phyloP scores from a whole-genome alignment of 2,113 vertebrate genomes.

The Glaucomys volans region DNA sequence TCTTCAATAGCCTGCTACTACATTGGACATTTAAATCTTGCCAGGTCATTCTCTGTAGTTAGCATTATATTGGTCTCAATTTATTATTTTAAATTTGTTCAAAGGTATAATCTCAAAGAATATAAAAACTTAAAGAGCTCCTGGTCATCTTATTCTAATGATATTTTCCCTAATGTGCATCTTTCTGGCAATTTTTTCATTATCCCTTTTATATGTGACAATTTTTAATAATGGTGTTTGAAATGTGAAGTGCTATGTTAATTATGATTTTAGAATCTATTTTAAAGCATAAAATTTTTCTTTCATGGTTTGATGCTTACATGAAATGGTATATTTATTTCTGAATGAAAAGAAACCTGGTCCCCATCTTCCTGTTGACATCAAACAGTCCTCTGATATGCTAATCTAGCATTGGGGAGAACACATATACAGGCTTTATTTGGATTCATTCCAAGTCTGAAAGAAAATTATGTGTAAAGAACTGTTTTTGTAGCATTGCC shows the following conservation, averaged over 20 bases:
- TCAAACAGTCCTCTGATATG: conserved; percentile 91
- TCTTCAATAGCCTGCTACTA: neutral
- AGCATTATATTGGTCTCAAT: neutral
- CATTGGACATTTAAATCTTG: neutral
- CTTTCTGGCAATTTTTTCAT: conserved; percentile 63
- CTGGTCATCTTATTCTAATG: neutral
- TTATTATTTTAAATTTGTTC: neutral
- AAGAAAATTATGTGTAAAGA: conserved; percentile 80
- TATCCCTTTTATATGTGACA: conserved; percentile 7
- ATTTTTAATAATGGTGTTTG: conserved; percentile 56
- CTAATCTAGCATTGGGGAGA: conserved; percentile 85
- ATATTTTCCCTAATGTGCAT: neutral
- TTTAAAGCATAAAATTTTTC: conserved; percentile 78
- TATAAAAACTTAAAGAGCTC: neutral
- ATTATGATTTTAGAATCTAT: conserved; percentile 79
- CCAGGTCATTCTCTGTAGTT: neutral
- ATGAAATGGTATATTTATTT: conserved; percentile 85
- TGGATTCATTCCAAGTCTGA: conserved; percentile 86
- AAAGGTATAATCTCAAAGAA: neutral
- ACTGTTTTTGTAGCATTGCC: conserved; percentile 74
- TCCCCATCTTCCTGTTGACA: conserved; percentile 88
- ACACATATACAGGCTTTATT: conserved; percentile 81
- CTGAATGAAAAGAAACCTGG: conserved; percentile 86
- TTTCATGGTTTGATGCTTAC: conserved; percentile 78
- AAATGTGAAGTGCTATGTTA: conserved; percentile 72